These are phyloP conservation scores for Scarus forsteni DNA, from an alignment of 2,797 vertebrate species.

Conservation along the genomic window DNA sequence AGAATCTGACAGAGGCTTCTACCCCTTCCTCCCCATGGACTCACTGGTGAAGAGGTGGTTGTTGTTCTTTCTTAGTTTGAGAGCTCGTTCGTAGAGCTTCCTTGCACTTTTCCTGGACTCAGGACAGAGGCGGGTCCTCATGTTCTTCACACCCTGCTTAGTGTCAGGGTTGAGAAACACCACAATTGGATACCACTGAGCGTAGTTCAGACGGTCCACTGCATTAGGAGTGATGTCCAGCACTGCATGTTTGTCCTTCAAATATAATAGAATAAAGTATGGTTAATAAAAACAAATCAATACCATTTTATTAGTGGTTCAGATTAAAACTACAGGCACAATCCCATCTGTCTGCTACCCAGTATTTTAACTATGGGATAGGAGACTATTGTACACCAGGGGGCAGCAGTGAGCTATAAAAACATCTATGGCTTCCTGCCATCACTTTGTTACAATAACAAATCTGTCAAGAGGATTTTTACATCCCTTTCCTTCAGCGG, in stretches of 20 bases:
- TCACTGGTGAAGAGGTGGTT: constrained; percentile 98
- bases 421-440: background rate
- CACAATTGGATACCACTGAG: constrained; percentile 99
- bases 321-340: too few species aligned
- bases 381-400: constrained; percentile 54
- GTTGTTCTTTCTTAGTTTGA: constrained; percentile 97
- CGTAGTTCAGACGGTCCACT: constrained; percentile 97
- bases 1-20: constrained; percentile 32
- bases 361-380: background rate
- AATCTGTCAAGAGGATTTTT: constrained; percentile 30
- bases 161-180: constrained; percentile 97
- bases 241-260: constrained; percentile 96
- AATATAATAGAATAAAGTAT: constrained; percentile 17
- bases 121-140: constrained; percentile 95
- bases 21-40: constrained; percentile 55
- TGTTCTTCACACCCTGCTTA: constrained; percentile 97
- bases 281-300: background rate
- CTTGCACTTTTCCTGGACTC: constrained; percentile 97
- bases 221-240: constrained; percentile 99
- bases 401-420: constrained; percentile 68
- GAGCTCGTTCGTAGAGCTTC: constrained; percentile 95
- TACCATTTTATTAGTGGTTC: too few species aligned
- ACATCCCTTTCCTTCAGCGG: background rate
- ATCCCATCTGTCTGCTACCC: too few species aligned
- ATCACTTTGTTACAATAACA: constrained; percentile 37